A percentile compares a stretch with the other conserved stretches of the same genome.
Conservation (phyloP, 1,140 invertebrate species). For the Amyelois transitella region DNA sequence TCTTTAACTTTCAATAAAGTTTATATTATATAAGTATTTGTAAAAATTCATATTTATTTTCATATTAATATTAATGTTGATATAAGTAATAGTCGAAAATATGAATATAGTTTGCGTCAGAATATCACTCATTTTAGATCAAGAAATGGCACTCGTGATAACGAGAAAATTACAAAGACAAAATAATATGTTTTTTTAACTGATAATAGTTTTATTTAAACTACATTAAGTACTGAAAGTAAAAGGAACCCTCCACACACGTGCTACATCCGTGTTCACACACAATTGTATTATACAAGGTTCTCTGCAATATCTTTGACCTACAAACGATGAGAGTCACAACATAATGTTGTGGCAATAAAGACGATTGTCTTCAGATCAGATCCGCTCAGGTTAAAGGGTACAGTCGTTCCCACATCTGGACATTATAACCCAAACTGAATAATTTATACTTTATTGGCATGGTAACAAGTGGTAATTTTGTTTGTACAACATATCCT, state of each 20-base stretch:
- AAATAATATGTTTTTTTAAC: neutral
- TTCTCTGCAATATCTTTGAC: conserved; percentile 48
- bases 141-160: no score
- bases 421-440: conserved; percentile 17
- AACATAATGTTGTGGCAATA: neutral
- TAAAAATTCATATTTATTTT: no score
- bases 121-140: no score
- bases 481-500: conserved; percentile 28
- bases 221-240: neutral
- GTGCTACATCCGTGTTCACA: conserved; percentile 24
- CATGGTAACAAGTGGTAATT: conserved; percentile 28
- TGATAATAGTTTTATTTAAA: neutral
- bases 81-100: no score
- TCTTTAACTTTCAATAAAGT: no score
- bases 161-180: neutral
- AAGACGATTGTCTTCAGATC: neutral
- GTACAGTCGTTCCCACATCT: conserved; percentile 42
- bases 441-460: conserved; percentile 39
- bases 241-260: conserved; percentile 12
- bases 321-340: conserved; percentile 33
- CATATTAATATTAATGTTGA: no score
- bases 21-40: no score
- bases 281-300: conserved; percentile 37
- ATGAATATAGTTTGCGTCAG: no score
- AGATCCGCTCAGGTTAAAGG: conserved; percentile 38